Evolutionary conservation across 1,140 invertebrate species (phyloP).

Genomic region (Sarcophaga peregrina): DNA sequence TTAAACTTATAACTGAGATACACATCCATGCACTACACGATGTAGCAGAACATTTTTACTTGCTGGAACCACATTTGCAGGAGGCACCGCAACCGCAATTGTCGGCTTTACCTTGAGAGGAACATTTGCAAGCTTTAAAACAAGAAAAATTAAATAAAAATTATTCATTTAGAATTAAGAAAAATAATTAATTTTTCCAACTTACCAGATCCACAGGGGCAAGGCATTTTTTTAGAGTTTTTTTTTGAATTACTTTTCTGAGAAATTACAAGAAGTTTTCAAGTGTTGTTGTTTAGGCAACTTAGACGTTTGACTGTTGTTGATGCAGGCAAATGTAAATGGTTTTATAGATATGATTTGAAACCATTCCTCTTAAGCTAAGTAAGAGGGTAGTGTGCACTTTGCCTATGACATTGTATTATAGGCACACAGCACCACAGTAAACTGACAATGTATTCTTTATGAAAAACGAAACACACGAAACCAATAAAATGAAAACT

Average conservation of each 20-base stretch:
- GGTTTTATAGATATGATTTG: conserved; percentile 66
- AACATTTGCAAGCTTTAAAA: conserved; percentile 60
- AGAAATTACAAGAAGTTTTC: neutral
- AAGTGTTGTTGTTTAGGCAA: conserved; percentile 1
- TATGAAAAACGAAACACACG: neutral
- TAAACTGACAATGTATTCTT: neutral
- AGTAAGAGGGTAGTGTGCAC: conserved; percentile 28
- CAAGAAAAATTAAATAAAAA: too few relatives aligned
- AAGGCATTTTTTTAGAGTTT: conserved; percentile 45
- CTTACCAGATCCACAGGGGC: conserved; percentile 47
- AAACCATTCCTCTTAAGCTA: conserved; percentile 4
- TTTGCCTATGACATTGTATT: too few relatives aligned
- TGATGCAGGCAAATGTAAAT: neutral
- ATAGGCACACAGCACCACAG: neutral
- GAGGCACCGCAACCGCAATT: conserved; percentile 57
- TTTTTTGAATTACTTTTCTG: conserved; percentile 1
- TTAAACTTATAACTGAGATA: too few relatives aligned
- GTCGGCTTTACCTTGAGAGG: conserved; percentile 53
- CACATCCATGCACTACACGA: too few relatives aligned
- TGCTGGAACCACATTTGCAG: conserved; percentile 59
- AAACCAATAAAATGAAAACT: neutral
- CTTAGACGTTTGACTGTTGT: neutral
- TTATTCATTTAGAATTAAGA: too few relatives aligned
- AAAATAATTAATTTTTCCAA: neutral
- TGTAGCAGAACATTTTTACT: neutral